Evolutionary conservation across 2,888 invertebrate species (phyloP).

Genomic region (Galerucella pusilla): DNA sequence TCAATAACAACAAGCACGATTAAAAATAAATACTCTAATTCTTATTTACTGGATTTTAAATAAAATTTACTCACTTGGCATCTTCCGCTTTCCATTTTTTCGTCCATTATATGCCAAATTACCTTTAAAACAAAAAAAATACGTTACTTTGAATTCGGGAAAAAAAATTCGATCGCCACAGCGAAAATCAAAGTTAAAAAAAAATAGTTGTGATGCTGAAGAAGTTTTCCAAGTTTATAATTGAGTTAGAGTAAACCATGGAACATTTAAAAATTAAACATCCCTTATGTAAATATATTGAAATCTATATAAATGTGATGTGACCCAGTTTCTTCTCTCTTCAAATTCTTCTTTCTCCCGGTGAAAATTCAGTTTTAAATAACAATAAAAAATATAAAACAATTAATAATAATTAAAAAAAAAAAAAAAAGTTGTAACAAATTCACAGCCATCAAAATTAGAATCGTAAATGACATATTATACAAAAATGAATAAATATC

Average conservation of each 20-base stretch:
- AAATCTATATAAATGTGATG: background rate
- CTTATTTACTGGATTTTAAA: background rate
- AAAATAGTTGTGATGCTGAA: slow-evolving; percentile 6
- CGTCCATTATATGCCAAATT: slow-evolving; percentile 17
- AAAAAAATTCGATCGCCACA: background rate
- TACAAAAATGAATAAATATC: background rate
- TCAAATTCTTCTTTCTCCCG: background rate
- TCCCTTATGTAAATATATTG: background rate
- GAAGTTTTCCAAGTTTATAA: background rate
- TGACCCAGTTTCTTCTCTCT: slow-evolving; percentile 4
- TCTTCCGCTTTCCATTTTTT: slow-evolving; percentile 28
- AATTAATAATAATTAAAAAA: slow-evolving; percentile 4
- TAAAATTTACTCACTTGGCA: slow-evolving; percentile 24
- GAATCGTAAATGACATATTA: background rate
- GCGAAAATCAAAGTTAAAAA: background rate
- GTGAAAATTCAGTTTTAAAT: slow-evolving; percentile 3
- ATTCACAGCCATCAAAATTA: slow-evolving; percentile 22
- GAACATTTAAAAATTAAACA: background rate
- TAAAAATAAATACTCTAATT: background rate
- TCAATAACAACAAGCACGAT: background rate
- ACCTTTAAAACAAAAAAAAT: slow-evolving; percentile 29
- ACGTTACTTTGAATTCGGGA: background rate
- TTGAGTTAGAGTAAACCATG: background rate
- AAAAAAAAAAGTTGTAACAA: background rate
- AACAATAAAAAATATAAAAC: slow-evolving; percentile 5